Conservation (phyloP, 2,797 vertebrate genomes). For the Dallia pectoralis region DNA sequence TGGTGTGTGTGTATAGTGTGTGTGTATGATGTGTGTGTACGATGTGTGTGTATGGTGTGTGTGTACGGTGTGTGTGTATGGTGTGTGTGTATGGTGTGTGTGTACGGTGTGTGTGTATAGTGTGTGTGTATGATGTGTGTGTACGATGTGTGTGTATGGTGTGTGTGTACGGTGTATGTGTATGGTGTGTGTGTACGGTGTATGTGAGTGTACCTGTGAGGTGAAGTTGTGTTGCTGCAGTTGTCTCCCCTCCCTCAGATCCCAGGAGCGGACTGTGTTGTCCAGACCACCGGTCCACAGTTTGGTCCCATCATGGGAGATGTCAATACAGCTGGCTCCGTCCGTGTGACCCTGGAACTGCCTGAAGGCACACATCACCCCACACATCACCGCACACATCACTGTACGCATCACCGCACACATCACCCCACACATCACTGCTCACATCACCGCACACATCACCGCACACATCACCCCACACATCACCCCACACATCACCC, state of each 20-base stretch:
- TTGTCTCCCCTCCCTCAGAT: conserved; percentile 93
- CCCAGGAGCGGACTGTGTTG: conserved; percentile 97
- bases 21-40: neutral
- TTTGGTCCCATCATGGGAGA: conserved; percentile 96
- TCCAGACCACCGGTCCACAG: conserved; percentile 97
- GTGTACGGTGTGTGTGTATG: no score
- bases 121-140: neutral
- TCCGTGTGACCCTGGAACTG: conserved; percentile 98
- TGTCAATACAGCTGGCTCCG: conserved; percentile 96
- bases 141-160: neutral
- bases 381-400: neutral
- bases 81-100: conserved; percentile 86
- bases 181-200: neutral
- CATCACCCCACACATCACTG: no score
- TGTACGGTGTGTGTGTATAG: neutral
- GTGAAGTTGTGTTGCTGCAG: conserved; percentile 98
- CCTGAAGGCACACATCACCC: conserved; percentile 55
- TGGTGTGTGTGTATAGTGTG: neutral
- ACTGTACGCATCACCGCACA: no score
- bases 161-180: neutral
- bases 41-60: neutral
- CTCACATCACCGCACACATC: no score
- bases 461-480: no score
- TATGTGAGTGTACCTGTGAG: conserved; percentile 81
- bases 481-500: no score